Conservation (phyloP, 2,113 vertebrate genomes). For the Cryptomyrus ogoouensis region DNA sequence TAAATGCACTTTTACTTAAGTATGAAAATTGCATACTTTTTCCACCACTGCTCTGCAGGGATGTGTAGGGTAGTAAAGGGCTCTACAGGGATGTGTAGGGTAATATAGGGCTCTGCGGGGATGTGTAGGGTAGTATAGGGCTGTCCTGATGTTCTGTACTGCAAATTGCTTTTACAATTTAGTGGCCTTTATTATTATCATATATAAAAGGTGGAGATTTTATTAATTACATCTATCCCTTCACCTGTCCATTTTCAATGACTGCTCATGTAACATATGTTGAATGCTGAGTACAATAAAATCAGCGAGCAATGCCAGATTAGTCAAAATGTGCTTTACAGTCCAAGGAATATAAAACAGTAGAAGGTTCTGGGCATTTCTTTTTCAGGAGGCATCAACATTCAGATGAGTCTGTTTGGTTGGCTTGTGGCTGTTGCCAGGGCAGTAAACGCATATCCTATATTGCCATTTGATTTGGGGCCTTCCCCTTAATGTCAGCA, state of each 20-base stretch:
- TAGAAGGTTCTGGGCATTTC: background rate
- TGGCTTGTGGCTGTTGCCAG: constrained; percentile 34
- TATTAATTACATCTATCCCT: background rate
- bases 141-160: background rate
- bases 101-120: background rate
- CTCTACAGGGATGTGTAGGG: background rate
- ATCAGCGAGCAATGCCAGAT: background rate
- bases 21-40: too few species aligned
- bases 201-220: background rate
- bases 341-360: background rate
- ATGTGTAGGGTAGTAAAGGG: background rate
- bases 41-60: background rate
- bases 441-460: constrained; percentile 25
- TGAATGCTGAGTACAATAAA: background rate
- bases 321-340: background rate
- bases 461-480: constrained; percentile 32
- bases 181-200: background rate
- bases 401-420: constrained; percentile 4
- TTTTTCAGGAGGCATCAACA: background rate
- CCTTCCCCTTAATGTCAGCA: constrained; percentile 40
- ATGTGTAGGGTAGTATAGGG: background rate
- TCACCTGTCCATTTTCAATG: background rate
- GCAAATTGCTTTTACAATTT: background rate
- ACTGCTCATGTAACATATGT: background rate
- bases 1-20: too few species aligned